These are phyloP conservation scores for Sprattus sprattus DNA, from an alignment of 2,113 vertebrate genomes.

Conservation along the genomic window DNA sequence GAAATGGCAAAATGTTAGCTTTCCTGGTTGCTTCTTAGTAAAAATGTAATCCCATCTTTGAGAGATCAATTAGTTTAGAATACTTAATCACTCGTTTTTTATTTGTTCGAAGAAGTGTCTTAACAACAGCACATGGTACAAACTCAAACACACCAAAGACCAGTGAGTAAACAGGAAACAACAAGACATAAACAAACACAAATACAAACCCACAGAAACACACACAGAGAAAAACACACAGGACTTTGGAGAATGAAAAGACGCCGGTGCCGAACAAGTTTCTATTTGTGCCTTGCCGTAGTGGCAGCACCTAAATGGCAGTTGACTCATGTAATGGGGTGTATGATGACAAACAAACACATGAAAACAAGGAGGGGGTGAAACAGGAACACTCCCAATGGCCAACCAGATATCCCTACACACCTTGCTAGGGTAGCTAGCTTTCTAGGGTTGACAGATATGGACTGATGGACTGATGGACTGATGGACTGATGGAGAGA, in stretches of 20 bases:
- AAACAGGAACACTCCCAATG: not conserved
- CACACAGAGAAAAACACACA: not conserved
- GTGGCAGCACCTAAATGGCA: not conserved
- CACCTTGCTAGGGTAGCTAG: not conserved
- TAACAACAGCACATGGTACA: not conserved
- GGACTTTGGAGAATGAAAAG: not conserved
- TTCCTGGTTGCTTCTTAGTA: not conserved
- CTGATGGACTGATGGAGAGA: not conserved
- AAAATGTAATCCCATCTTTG: not conserved
- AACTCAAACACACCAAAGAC: not conserved
- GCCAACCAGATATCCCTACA: not conserved
- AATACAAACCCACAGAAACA: not conserved
- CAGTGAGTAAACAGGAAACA: not conserved
- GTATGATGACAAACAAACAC: conserved; percentile 16
- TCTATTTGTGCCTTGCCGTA: not conserved
- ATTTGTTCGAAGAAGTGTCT: not conserved
- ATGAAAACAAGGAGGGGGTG: not conserved
- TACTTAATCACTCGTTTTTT: not conserved
- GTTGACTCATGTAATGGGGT: not conserved
- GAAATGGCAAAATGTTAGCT: not conserved
- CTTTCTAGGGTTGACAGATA: no score
- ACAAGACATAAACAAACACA: not conserved
- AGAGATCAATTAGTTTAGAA: not conserved
- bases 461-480: not conserved
- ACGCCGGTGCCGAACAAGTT: not conserved